phyloP scores from a whole-genome alignment of 1,140 invertebrate genomes.

The Neocloeon triangulifer region DNA sequence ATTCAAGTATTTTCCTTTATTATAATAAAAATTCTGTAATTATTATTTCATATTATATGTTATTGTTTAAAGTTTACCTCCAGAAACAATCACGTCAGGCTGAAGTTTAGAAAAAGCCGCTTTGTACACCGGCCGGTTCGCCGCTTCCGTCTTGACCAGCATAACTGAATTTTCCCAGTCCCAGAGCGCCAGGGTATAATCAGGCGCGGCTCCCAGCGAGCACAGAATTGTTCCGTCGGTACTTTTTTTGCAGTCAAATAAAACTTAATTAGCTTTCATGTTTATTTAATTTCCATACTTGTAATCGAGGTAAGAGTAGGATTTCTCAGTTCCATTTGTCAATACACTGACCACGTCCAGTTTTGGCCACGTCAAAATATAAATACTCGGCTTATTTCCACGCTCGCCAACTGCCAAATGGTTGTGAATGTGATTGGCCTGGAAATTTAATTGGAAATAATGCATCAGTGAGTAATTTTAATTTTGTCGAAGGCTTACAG shows the following conservation, averaged over 20 bases:
- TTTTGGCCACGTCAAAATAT: conserved; percentile 61
- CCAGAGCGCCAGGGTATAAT: conserved; percentile 73
- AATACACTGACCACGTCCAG: conserved; percentile 48
- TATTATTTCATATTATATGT: no score
- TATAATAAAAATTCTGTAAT: no score
- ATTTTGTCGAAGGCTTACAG: conserved; percentile 23
- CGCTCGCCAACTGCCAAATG: conserved; percentile 57
- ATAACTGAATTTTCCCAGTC: conserved; percentile 54
- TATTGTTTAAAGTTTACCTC: conserved; percentile 33
- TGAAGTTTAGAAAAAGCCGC: conserved; percentile 58
- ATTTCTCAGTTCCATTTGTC: conserved; percentile 39
- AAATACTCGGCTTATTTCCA: conserved; percentile 38
- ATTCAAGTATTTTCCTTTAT: no score
- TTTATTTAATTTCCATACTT: no score
- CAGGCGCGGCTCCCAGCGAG: conserved; percentile 62
- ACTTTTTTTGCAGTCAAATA: no score
- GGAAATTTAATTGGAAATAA: no score
- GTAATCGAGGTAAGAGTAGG: conserved; percentile 52
- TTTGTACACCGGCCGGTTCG: conserved; percentile 49
- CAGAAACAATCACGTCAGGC: conserved; percentile 48
- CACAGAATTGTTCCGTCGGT: conserved; percentile 52
- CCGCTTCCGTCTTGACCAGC: conserved; percentile 54
- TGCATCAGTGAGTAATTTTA: no score
- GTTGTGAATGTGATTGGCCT: no score
- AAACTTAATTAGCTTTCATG: no score